Conservation (phyloP, 2,797 vertebrate species). For the Pseudochaenichthys georgianus region DNA sequence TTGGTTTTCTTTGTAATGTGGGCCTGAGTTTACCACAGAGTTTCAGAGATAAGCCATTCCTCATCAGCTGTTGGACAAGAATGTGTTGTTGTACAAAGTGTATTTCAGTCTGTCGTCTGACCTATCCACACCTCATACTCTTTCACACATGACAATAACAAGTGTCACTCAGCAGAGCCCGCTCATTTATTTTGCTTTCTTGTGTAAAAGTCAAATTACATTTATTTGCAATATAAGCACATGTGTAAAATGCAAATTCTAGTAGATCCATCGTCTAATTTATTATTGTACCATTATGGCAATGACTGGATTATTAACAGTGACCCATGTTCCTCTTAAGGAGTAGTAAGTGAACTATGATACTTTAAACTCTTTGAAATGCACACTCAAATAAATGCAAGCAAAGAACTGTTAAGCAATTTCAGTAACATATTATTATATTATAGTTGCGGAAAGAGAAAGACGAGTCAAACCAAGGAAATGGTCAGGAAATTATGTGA, state of each 20-base stretch:
- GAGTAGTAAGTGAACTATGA: background rate
- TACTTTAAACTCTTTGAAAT: background rate
- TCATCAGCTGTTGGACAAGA: slow-evolving; percentile 45
- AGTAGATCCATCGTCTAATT: background rate
- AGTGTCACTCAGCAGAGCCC: background rate
- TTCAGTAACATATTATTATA: too few relatives aligned
- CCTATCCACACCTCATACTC: background rate
- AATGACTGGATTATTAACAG: slow-evolving; percentile 13
- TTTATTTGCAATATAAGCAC: background rate
- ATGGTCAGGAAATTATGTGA: background rate
- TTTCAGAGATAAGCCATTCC: slow-evolving; percentile 32
- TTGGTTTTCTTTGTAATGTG: slow-evolving; percentile 6
- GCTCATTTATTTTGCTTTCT: background rate
- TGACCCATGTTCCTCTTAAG: slow-evolving; percentile 7
- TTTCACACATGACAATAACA: slow-evolving; percentile 28
- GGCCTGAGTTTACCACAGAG: slow-evolving; percentile 15
- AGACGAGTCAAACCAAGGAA: background rate
- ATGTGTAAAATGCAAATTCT: background rate
- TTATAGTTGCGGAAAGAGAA: background rate
- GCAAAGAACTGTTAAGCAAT: background rate
- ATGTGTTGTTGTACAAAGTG: slow-evolving; percentile 33
- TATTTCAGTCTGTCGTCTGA: slow-evolving; percentile 27
- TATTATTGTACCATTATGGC: background rate
- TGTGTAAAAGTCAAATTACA: background rate
- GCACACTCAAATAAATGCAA: background rate